Evolutionary conservation across 1,140 invertebrate species (phyloP).

Genomic region (Brachionus manjavacas): DNA sequence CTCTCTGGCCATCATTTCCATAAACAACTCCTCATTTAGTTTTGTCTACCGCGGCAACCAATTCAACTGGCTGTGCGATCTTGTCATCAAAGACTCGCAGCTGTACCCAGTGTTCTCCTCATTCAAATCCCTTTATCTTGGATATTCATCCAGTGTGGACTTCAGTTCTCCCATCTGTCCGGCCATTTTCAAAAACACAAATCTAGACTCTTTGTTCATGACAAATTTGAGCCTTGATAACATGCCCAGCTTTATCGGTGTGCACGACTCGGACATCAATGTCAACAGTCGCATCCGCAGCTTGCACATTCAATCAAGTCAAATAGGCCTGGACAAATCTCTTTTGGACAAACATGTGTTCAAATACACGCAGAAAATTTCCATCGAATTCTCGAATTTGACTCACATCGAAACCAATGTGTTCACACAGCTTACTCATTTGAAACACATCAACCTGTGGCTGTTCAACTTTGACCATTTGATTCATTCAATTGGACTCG

Average conservation of each 20-base stretch:
- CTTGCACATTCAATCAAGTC: neutral
- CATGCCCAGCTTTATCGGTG: neutral
- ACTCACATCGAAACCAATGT: neutral
- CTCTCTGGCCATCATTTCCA: neutral
- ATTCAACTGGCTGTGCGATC: constrained; percentile 10
- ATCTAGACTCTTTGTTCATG: neutral
- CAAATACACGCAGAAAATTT: neutral
- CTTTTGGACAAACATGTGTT: constrained; percentile 15
- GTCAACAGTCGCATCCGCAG: neutral
- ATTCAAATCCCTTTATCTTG: neutral
- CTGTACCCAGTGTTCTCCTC: neutral
- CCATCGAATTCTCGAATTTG: constrained; percentile 19
- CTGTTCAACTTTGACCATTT: constrained; percentile 19
- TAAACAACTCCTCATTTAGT: neutral
- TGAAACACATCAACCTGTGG: neutral
- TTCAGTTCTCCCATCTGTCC: neutral
- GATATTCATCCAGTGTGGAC: neutral
- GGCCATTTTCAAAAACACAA: neutral
- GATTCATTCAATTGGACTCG: neutral
- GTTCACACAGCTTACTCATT: neutral
- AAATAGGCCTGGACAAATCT: neutral
- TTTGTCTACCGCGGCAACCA: neutral
- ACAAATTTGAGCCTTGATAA: neutral
- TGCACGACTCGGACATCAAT: neutral
- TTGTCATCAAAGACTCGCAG: neutral